Percentiles rank a stretch among this genome's conserved stretches.
These are phyloP conservation scores for Conus ventricosus DNA, from an alignment of 1,140 invertebrate species.

Conservation along the genomic window DNA sequence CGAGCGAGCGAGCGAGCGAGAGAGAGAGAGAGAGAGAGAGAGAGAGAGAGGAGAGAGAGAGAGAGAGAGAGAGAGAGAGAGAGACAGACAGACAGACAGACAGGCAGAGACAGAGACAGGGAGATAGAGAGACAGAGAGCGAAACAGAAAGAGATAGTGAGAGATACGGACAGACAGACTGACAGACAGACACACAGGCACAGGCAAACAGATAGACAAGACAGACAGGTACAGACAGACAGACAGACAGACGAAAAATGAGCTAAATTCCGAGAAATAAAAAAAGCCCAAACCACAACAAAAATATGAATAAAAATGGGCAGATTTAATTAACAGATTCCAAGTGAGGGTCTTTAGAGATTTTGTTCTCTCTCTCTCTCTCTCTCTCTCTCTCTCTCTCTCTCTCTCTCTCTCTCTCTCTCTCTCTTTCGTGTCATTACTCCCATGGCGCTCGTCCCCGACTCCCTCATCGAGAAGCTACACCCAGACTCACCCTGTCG, in stretches of 20 bases:
- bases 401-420: too few species aligned
- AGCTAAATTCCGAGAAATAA: too few species aligned
- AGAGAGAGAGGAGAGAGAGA: not conserved
- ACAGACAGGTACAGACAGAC: not conserved
- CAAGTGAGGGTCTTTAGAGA: too few species aligned
- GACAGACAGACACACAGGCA: not conserved
- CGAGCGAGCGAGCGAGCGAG: not conserved
- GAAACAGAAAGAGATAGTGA: not conserved
- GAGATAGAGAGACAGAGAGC: not conserved
- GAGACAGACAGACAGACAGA: not conserved
- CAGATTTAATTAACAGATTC: too few species aligned
- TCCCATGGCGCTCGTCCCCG: too few species aligned
- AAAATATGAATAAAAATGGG: too few species aligned
- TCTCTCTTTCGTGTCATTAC: too few species aligned
- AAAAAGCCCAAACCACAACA: too few species aligned
- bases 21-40: not conserved
- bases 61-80: not conserved
- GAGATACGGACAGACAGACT: not conserved
- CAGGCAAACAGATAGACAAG: not conserved
- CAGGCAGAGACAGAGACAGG: not conserved
- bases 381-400: too few species aligned
- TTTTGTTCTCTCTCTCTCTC: too few species aligned
- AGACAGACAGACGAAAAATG: not conserved
- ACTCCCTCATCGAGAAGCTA: too few species aligned
- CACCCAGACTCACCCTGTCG: too few species aligned